phyloP scores from a whole-genome alignment of 1,140 invertebrate genomes.

The Drosophila guanche region DNA sequence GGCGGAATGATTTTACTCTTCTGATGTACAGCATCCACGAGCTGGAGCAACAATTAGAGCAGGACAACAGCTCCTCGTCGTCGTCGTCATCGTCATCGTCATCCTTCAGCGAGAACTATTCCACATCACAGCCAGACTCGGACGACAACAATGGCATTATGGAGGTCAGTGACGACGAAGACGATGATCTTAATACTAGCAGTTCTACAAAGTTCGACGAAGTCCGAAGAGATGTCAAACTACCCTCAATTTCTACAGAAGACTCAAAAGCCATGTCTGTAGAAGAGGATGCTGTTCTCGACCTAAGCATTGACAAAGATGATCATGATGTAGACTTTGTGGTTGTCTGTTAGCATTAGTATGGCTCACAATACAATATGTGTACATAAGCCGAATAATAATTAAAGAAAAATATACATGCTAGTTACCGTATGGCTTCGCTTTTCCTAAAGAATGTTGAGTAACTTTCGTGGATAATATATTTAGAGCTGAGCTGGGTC shows the following conservation, averaged over 20 bases:
- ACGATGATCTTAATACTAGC: constrained; percentile 58
- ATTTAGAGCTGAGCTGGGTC: too few species aligned
- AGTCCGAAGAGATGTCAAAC: constrained; percentile 30
- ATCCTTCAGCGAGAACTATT: constrained; percentile 42
- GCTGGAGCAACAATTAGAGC: constrained; percentile 89
- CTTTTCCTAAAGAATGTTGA: too few species aligned
- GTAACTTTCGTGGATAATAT: too few species aligned
- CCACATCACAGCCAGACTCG: constrained; percentile 28
- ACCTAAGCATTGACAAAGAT: constrained; percentile 77
- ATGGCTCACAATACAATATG: too few species aligned
- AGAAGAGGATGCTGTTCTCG: constrained; percentile 76
- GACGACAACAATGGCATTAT: constrained; percentile 71
- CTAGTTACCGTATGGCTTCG: too few species aligned
- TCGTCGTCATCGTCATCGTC: constrained; percentile 50
- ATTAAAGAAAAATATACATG: neutral
- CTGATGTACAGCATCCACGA: constrained; percentile 92
- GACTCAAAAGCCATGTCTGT: constrained; percentile 77
- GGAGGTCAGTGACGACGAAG: constrained; percentile 76
- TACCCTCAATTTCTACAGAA: constrained; percentile 58
- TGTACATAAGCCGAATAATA: neutral
- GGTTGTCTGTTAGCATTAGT: constrained; percentile 45
- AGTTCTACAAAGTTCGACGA: constrained; percentile 57
- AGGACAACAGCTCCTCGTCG: constrained; percentile 84
- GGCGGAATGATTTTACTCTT: constrained; percentile 94
- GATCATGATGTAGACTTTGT: constrained; percentile 68